Base-by-base conservation (phyloP, 2,113 vertebrate genomes). In the Blennius ocellaris region DNA sequence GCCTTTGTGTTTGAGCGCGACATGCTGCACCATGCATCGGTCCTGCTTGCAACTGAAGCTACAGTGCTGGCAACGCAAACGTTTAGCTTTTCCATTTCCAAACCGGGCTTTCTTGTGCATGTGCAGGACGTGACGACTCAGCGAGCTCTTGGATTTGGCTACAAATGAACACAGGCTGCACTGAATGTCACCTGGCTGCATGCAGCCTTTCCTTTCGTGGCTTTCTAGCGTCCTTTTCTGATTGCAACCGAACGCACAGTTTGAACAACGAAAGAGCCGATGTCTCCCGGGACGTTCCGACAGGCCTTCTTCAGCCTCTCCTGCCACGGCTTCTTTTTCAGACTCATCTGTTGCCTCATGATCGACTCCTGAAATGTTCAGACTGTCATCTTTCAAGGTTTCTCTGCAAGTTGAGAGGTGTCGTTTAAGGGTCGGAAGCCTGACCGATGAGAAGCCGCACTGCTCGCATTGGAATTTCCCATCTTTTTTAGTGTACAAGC, bases 41-140 rank as follows among this genome's bases (percentile, higher is more conserved):
- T 90, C 89, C 79, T 97, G 96, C 53, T 95, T 97, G 70, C 97
- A 98, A 64, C 94, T 95, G 84, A 97, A 96, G 8, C 89, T 36
- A 0, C 95, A 96, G 49, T 91, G 92, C 55, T 81, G 81, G 63
- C 95, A 86, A 60, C 84, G 86, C 71, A 96, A 89, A 12, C 3
- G 54, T 41, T 55, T 75, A 1, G 51, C 12, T 21, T 43, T 49
- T 9, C 48, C 48, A 21, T n/a, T 11, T 0, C 0, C 6, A 3
- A 45, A 14, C 55, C 53, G 80, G 1, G 63, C 64, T 70, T 92
- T 92, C 53, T 87, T 76, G 53, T 96, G 96, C 30, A 87, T 68
- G 15, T 63, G 78, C 11, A 53, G 43, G 5, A 78, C 72, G 72
- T 96, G 97, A 50, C 93, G 92, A 7, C 76, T 89, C 36, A 97